Conservation (phyloP, 2,888 invertebrate genomes). For the Philopedon plagiatum region DNA sequence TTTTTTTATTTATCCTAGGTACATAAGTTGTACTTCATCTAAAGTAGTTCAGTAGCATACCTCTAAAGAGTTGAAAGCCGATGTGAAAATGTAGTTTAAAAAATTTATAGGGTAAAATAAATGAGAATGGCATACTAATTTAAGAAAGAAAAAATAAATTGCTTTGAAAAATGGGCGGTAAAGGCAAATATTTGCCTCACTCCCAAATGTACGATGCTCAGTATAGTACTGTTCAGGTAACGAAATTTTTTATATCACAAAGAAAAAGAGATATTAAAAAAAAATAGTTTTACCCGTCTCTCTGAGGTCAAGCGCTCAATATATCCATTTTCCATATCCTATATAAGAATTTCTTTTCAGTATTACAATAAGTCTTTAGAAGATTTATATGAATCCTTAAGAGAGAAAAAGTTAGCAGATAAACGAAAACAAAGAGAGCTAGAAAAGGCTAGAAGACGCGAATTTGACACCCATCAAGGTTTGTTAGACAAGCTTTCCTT, state of each 20-base stretch:
- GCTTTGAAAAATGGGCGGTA: conserved; percentile 46
- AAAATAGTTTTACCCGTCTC: neutral
- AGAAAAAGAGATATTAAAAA: too few species aligned
- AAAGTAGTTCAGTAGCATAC: neutral
- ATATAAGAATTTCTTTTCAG: too few species aligned
- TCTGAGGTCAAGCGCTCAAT: too few species aligned
- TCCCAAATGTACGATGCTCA: conserved; percentile 60
- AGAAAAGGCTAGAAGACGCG: conserved; percentile 44
- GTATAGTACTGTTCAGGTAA: conserved; percentile 60
- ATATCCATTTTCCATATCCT: too few species aligned
- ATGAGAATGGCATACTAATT: neutral
- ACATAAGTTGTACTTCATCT: neutral
- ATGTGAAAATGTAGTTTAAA: neutral
- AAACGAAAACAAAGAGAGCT: conserved; percentile 44
- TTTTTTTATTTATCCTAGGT: neutral
- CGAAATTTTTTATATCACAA: conserved; percentile 8
- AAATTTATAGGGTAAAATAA: neutral
- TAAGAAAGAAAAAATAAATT: neutral
- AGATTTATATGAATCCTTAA: conserved; percentile 46
- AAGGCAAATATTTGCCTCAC: conserved; percentile 53
- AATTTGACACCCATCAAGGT: conserved; percentile 48
- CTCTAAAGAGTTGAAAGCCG: neutral
- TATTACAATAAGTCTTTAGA: conserved; percentile 65
- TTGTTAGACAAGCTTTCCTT: too few species aligned
- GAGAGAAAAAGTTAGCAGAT: conserved; percentile 45